Base-by-base conservation (phyloP, 2,888 invertebrate genomes). In the Hirtodrosophila trivittata region DNA sequence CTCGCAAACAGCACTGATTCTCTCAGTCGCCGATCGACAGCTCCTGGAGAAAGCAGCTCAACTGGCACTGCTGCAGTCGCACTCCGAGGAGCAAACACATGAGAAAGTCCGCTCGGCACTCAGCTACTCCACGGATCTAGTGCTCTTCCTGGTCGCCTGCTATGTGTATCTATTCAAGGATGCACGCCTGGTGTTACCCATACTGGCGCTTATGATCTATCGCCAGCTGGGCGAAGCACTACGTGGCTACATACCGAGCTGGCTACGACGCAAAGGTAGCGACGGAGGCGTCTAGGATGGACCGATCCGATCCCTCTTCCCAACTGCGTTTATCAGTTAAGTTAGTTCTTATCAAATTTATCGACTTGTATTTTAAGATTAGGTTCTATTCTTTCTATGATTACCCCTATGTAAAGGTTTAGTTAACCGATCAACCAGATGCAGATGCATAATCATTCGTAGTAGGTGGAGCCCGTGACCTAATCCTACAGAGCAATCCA, bases 121-220 rank as follows among this genome's bases (percentile, higher is more conserved):
- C 16, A 94, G 94, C 87, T 96, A 95, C 87, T 91, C 93, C 16
- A 95, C 95, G 0, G 96, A 96, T 89, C 89, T 95, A 58, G 94
- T 94, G 35, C 92, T 96, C 81, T 93, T 96, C 60, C 72, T 94
- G 30, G 93, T 96, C 9, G 96, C 96, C 16, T 94, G 95, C 89
- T 96, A 96, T 93, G 92, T 96, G 28, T 96, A 96, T 90, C 90
- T 96, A 54, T 96, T 96, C 86, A 94, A 95, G 85, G 95, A 95
- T 86, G 95, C 95, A 87, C 92, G 94, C 69, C 92, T 95, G 42
- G 95, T 95, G n/a, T 92, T 96, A 75, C 96, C 96, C 26, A 93
- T 96, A 75, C 92, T 96, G 62, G 92, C 94, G 33, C 91, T 96
- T 1, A 93, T 96, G 89, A 93, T 95, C 42, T 96, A 95, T 89